Evolutionary conservation across 1,140 invertebrate genomes (phyloP), one percentile per base, ranked within the genome.

Genomic region (Bombus difficillimus): DNA sequence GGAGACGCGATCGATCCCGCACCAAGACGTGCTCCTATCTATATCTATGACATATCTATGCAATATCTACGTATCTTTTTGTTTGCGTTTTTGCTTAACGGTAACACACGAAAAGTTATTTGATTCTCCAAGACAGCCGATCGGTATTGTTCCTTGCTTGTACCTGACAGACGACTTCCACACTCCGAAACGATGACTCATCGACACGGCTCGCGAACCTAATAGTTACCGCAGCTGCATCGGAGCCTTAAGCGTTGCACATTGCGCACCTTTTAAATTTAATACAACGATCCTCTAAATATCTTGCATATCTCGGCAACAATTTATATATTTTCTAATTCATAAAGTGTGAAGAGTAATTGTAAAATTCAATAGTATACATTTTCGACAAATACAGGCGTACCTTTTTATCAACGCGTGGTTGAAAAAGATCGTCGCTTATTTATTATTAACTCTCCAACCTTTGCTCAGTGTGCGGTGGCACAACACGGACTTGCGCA

Each of bases 1-100:
- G 80, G 68, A 83, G 80, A 86, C 75, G 39, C 74, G 77, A 89
- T 89, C 88, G 72, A 89, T 89, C 28, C 32, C 25, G 43, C n/a
- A 28, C 78, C 8, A 1, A 6, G n/a, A 34, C 22, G 53, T 39
- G 59, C 25, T 8, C 0, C 6, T 47, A 59, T 15, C 4, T 34
- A 9, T 53, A 57, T 25, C 10, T 47, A 32, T 10, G 0, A 3
- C 10, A 2, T 22, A n/a, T n/a, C 25, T 13, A 39, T 18, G 8
- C 57, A 22, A 28, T 12, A 12, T 28, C 25, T 25, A 12, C 25
- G 22, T 25, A 25, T 28, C 9, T 28, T 32, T 79, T 3, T 10
- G 13, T 41, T 59, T 43, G 28, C 25, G 15, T n/a, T 41, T 64
- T 34, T 28, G 15, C 22, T 41, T 8, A 53, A 22, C 18, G 6